These are phyloP conservation scores for Ormia ochracea DNA, from an alignment of 2,888 invertebrate species.

Conservation along the genomic window DNA sequence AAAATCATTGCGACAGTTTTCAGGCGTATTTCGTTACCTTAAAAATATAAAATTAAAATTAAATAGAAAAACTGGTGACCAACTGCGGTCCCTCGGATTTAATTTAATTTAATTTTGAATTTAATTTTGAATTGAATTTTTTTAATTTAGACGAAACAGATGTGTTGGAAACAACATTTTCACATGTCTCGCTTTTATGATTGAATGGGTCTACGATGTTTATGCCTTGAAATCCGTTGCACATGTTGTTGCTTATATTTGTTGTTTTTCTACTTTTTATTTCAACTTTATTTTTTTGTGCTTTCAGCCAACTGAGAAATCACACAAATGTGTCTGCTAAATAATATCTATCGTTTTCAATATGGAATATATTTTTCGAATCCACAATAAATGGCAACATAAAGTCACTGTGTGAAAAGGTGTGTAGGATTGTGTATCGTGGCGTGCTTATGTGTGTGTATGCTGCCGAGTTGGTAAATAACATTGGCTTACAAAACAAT, in stretches of 20 bases:
- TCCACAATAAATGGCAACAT: conserved; percentile 16
- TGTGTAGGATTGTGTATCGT: background rate
- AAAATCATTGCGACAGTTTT: background rate
- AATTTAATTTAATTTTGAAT: no score
- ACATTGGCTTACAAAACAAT: conserved; percentile 53
- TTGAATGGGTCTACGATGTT: conserved; percentile 25
- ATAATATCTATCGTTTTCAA: conserved; percentile 65
- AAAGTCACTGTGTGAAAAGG: conserved; percentile 2
- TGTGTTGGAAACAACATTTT: conserved; percentile 39
- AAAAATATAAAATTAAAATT: no score
- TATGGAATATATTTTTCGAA: conserved; percentile 62
- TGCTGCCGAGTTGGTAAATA: conserved; percentile 16
- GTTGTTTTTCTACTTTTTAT: conserved; percentile 67
- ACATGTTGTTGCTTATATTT: conserved; percentile 39
- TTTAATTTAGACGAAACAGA: conserved; percentile 13
- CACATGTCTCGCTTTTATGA: conserved; percentile 47
- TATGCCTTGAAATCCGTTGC: conserved; percentile 37
- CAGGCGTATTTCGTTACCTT: no score
- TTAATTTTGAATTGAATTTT: no score
- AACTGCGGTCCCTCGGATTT: no score
- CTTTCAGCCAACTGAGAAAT: conserved; percentile 17
- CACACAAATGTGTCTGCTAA: conserved; percentile 5
- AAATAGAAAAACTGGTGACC: no score
- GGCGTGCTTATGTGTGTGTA: background rate
- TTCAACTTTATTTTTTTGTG: background rate